Conservation (phyloP, 2,113 vertebrate genomes). For the Promerops cafer region DNA sequence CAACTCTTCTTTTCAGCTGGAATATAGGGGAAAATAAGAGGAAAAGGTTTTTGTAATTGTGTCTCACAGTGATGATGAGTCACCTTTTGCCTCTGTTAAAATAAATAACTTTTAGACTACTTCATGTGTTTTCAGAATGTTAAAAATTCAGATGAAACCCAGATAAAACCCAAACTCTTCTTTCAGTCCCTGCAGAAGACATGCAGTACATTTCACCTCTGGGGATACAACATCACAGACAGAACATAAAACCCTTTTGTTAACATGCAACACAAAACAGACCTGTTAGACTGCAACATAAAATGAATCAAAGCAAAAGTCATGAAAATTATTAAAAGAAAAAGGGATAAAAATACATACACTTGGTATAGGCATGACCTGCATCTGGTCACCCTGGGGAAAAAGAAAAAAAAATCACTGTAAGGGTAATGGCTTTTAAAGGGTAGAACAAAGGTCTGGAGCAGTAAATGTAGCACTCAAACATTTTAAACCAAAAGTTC, state of each 20-base stretch:
- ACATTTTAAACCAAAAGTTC: conserved; percentile 47
- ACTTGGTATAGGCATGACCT: conserved; percentile 89
- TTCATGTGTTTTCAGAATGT: background rate
- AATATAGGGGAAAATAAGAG: background rate
- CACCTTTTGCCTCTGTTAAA: background rate
- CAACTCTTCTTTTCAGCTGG: background rate
- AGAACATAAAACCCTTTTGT: conserved; percentile 24
- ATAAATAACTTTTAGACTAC: background rate
- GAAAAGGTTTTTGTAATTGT: background rate
- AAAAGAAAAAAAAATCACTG: conserved; percentile 67
- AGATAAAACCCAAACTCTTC: conserved; percentile 11
- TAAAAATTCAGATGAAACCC: background rate
- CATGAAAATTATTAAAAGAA: conserved; percentile 62
- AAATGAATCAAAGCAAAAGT: conserved; percentile 61
- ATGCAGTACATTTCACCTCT: background rate
- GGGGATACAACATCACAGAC: background rate
- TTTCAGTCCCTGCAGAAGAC: background rate
- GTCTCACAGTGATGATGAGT: background rate
- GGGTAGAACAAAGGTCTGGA: conserved; percentile 55
- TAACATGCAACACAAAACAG: conserved; percentile 53
- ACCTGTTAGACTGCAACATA: conserved; percentile 51
- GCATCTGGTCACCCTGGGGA: conserved; percentile 90
- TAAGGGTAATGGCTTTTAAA: conserved; percentile 62
- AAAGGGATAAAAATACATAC: conserved; percentile 85
- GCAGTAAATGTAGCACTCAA: conserved; percentile 21